These are phyloP conservation scores for Cyphomyrus discorhynchus DNA, from an alignment of 2,113 vertebrate species.

Conservation along the genomic window DNA sequence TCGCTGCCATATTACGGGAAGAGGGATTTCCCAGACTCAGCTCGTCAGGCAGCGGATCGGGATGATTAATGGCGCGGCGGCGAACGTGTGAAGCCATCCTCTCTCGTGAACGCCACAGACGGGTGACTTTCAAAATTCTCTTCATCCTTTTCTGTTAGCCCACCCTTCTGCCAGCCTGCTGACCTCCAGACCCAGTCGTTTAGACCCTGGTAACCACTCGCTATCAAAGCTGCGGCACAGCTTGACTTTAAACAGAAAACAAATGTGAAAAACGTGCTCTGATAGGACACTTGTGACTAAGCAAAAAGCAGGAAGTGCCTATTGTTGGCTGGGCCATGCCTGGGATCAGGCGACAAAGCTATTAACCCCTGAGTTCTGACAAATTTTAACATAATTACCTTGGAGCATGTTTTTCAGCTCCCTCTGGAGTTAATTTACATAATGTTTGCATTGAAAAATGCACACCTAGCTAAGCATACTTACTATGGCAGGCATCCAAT, in stretches of 20 bases:
- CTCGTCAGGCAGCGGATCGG: background rate
- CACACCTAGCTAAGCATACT: background rate
- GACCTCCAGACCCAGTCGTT: background rate
- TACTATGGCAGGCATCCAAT: background rate
- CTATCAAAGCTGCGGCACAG: background rate
- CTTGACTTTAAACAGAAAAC: background rate
- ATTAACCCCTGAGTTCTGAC: background rate
- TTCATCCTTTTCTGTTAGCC: background rate
- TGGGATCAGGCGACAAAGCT: background rate
- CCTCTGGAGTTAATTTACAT: constrained; percentile 3
- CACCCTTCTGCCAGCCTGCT: background rate
- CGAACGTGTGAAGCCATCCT: background rate
- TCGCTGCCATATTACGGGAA: background rate
- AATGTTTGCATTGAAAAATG: constrained; percentile 4
- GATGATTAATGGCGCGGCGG: background rate
- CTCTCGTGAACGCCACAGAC: background rate
- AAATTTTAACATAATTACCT: background rate
- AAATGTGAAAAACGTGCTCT: background rate
- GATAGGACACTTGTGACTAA: no score
- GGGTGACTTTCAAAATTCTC: background rate
- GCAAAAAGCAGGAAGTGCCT: background rate
- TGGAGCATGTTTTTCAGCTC: background rate
- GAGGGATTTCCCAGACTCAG: background rate
- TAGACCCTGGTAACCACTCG: background rate
- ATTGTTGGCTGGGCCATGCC: background rate